Evolutionary conservation across 2,113 vertebrate genomes (phyloP), one percentile per base, ranked within the genome.

Genomic region (Geococcyx californianus): DNA sequence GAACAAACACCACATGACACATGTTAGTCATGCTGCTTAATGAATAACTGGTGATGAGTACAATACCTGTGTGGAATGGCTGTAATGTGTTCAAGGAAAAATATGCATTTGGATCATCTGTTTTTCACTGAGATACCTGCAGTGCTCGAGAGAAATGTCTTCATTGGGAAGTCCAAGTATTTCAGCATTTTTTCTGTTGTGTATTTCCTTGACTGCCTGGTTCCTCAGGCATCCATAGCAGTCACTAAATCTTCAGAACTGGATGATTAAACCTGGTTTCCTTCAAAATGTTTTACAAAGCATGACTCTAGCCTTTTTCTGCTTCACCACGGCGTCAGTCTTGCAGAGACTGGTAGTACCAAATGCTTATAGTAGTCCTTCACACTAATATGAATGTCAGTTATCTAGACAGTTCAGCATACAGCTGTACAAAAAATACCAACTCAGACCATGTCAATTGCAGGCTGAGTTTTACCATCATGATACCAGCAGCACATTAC

Each of bases 11-110:
- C 95, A 94, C 78, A 87, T 97, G 95, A 93, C 74, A 94, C 81
- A 87, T 90, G 77, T 96, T 97, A 96, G 91, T 95, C 89, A 97
- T 96, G 38, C 84, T 78, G 49, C 94, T 97, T 96, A 96, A 97
- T 97, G 95, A 96, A 95, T 93, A 96, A 94, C 94, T 95, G 95
- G 89, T 97, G 96, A 97, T 94, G 95, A 96, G 84, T 96, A 95
- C 84, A 92, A 44, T 93, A 97, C 96, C 96, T 95, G 86, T 52
- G 59, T 93, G 76, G 69, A 88, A 93, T 81, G 79, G 70, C 55
- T 94, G 67, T 83, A 91, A 88, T 80, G 33, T 82, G 80, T 93
- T 94, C 90, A 91, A 79, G 56, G 82, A 63, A 91, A 90, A 88
- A 60, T 74, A 86, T 29, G 86, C 56, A 49, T 95, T 90, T 87